Conservation (phyloP, 1,140 invertebrate genomes). For the Macrotrachela quadricornifera region DNA sequence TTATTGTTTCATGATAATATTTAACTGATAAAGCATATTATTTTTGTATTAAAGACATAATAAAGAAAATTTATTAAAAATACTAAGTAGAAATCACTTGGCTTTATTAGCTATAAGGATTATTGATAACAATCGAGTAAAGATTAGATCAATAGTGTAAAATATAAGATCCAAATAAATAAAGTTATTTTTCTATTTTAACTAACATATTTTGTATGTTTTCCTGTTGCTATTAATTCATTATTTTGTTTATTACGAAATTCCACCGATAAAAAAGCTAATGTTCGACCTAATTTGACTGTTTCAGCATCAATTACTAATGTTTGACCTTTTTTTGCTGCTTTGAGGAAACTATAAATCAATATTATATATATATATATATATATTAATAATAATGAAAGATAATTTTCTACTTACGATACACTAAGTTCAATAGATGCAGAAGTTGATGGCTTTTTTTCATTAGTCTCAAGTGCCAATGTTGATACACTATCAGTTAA, state of each 20-base stretch:
- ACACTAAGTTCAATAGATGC: constrained; percentile 51
- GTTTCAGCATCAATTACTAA: constrained; percentile 56
- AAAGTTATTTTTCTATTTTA: too few relatives aligned
- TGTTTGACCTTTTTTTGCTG: constrained; percentile 49
- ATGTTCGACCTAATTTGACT: constrained; percentile 47
- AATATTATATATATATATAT: too few relatives aligned
- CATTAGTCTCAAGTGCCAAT: constrained; percentile 45
- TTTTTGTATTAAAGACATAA: too few relatives aligned
- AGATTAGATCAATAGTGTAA: too few relatives aligned
- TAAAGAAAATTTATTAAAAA: too few relatives aligned
- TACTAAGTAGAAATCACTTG: too few relatives aligned
- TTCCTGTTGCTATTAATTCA: constrained; percentile 48
- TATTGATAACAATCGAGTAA: too few relatives aligned
- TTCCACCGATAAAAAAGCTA: constrained; percentile 58
- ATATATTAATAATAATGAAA: too few relatives aligned
- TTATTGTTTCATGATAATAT: too few relatives aligned
- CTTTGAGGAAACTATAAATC: constrained; percentile 37
- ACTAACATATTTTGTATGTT: constrained; percentile 51
- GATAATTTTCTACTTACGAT: constrained; percentile 32
- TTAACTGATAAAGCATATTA: too few relatives aligned
- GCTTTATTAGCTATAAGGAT: too few relatives aligned
- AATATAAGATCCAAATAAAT: too few relatives aligned
- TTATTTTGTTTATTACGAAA: constrained; percentile 48
- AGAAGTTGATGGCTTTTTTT: constrained; percentile 36
- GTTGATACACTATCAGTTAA: constrained; percentile 64